Evolutionary conservation across 2,888 invertebrate species (phyloP).

Genomic region (Arrhopalites spinosus): DNA sequence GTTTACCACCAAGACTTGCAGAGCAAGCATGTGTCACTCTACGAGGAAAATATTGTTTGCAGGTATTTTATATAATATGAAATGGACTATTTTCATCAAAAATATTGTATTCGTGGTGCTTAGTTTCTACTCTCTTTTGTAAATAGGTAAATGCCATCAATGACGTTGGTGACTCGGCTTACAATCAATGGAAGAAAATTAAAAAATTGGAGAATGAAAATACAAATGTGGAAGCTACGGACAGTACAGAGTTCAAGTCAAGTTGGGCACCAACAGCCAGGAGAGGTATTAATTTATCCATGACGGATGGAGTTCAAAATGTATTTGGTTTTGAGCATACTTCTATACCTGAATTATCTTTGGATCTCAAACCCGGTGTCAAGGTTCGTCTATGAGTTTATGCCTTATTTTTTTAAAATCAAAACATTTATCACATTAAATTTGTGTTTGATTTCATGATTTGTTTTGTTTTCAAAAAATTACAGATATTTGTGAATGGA

Average conservation of each 20-base stretch:
- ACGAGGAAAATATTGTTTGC: conserved; percentile 66
- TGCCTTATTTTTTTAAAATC: neutral
- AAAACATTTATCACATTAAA: neutral
- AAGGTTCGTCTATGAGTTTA: conserved; percentile 58
- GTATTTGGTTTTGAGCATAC: conserved; percentile 74
- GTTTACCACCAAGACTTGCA: conserved; percentile 66
- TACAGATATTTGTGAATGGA: conserved; percentile 71
- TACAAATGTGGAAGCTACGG: conserved; percentile 58
- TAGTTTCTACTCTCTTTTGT: too few species aligned
- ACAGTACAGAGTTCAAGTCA: conserved; percentile 61
- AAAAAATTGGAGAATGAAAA: conserved; percentile 62
- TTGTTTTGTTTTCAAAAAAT: conserved; percentile 55
- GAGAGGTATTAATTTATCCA: conserved; percentile 71
- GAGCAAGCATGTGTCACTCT: conserved; percentile 62
- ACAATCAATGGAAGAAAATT: conserved; percentile 66
- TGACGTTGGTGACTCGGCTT: conserved; percentile 69
- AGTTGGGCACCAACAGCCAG: conserved; percentile 65
- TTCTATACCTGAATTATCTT: conserved; percentile 60
- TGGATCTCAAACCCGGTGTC: conserved; percentile 59
- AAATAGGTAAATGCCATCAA: conserved; percentile 64
- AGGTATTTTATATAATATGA: conserved; percentile 61
- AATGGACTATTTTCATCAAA: too few species aligned
- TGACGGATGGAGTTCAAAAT: conserved; percentile 77
- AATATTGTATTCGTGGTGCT: too few species aligned
- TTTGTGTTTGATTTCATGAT: neutral